These are phyloP conservation scores for Macrotis lagotis DNA, from an alignment of 2,113 vertebrate genomes.

Conservation along the genomic window DNA sequence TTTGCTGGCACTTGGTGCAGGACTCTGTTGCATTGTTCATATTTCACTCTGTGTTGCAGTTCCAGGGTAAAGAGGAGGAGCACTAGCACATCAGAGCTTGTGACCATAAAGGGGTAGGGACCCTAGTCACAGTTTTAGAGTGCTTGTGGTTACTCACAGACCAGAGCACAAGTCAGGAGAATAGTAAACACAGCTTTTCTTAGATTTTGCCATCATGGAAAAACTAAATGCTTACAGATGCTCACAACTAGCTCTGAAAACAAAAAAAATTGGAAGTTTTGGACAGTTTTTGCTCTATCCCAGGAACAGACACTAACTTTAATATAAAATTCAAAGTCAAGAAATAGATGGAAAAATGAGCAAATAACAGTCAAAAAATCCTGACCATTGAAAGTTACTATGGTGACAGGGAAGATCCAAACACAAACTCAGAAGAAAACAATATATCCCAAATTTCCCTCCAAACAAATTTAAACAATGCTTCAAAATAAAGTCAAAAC, in stretches of 20 bases:
- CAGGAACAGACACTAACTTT: background rate
- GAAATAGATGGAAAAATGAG: background rate
- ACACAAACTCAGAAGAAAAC: background rate
- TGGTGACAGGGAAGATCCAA: background rate
- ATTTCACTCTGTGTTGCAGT: background rate
- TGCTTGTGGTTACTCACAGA: background rate
- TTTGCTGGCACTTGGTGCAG: background rate
- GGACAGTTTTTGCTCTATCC: background rate
- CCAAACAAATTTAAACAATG: too few species aligned
- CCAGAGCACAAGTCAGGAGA: background rate
- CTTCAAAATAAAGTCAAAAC: background rate
- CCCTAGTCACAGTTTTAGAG: background rate
- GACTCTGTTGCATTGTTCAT: background rate
- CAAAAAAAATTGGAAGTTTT: background rate
- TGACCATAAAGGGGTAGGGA: background rate
- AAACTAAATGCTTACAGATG: background rate
- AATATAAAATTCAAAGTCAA: background rate
- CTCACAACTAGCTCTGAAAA: background rate
- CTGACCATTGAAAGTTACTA: background rate
- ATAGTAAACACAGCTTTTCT: background rate
- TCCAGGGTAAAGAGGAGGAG: background rate
- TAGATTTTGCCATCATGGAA: background rate
- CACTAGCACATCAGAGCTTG: background rate
- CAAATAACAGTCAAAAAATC: background rate
- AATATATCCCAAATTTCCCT: too few species aligned